Evolutionary conservation across 2,888 invertebrate species (phyloP).

Genomic region (Folsomia candida): DNA sequence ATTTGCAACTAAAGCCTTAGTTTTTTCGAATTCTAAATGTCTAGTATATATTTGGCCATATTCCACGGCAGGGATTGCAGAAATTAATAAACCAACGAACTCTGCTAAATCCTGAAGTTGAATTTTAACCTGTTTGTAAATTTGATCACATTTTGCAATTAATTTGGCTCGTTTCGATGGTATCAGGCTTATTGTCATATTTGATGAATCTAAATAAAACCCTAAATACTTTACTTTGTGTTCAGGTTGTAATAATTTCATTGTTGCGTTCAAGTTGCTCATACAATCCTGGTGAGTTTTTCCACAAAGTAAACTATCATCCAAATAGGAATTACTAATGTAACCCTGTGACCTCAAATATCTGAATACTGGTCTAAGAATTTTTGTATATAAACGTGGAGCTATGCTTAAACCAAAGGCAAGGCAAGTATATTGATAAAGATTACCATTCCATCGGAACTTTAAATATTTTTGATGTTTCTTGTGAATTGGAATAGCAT

Average conservation of each 20-base stretch:
- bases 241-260: neutral
- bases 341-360: neutral
- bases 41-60: too few relatives aligned
- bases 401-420: slow-evolving; percentile 13
- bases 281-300: too few relatives aligned
- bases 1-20: neutral
- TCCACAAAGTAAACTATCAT: slow-evolving; percentile 4
- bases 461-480: neutral
- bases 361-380: neutral
- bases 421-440: slow-evolving; percentile 14
- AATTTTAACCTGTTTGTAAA: neutral
- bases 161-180: neutral
- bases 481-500: neutral
- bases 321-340: neutral
- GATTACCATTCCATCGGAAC: too few relatives aligned
- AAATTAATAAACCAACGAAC: slow-evolving; percentile 16
- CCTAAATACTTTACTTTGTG: slow-evolving; percentile 9
- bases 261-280: too few relatives aligned
- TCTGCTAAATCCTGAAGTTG: neutral
- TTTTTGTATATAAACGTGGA: slow-evolving; percentile 9
- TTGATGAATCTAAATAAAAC: slow-evolving; percentile 2
- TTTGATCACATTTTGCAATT: neutral
- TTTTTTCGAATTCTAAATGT: slow-evolving; percentile 23
- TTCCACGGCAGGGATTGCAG: slow-evolving; percentile 20
- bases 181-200: neutral